Base-by-base conservation (phyloP, 2,888 invertebrate genomes). In the Geotrupes spiniger region DNA sequence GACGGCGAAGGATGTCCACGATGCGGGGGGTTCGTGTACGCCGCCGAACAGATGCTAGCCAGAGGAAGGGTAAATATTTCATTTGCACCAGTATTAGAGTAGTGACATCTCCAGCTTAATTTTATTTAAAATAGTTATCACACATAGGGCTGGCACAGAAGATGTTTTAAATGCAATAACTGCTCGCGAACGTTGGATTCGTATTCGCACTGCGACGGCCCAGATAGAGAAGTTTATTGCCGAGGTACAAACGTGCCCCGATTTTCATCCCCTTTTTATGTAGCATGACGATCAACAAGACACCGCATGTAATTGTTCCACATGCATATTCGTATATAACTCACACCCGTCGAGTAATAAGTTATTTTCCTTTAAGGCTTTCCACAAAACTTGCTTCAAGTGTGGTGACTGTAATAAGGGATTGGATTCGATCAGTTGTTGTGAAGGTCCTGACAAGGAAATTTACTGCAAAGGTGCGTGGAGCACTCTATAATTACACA, bases 361-460 rank as follows among this genome's bases (percentile, higher is more conserved):
- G 37, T 38, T 21, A 33, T 48, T 52, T 47, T 55, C 62, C 78
- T 77, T 79, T 80, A 75, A 89, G 88, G 84, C 79, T 73, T 92
- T 90, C 89, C 92, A 92, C 83, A 91, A 78, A 81, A 88, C 89
- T 80, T 93, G 92, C 81, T 93, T 86, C 86, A 92, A 92, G 80
- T 92, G 92, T 81, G 89, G 82, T 73, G 82, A 84, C 65, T 93
- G 92, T 79, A 76, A 79, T 67, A 92, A 91, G 80, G 81, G 88
- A 71, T 82, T 93, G 80, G 92, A 93, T 79, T 92, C 92, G 61
- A 84, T 88, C 69, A 89, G 87, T 78, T 90, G 89, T 79, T 92
- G 92, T 76, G 93, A 92, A 76, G 95, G 91, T 69, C 89, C 94
- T 66, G 92, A 95, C 74, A 90, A 89, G 81, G 90, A 95, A 73